Conservation (phyloP, 2,797 vertebrate species). For the Mus caroli region DNA sequence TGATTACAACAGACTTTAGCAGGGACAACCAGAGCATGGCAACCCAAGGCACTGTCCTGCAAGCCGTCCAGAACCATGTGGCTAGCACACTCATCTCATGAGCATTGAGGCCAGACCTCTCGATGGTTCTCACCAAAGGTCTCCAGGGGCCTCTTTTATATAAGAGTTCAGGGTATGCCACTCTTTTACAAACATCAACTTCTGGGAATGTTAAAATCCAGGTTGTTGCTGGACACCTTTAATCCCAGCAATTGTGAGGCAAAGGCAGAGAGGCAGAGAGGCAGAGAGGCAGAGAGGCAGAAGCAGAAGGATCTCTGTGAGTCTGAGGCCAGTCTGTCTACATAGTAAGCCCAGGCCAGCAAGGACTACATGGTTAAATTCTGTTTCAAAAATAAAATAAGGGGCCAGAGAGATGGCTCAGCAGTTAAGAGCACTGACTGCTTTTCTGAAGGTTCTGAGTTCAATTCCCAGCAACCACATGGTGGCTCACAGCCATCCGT, state of each 20-base stretch:
- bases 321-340: not conserved
- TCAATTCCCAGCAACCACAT: too few relatives aligned
- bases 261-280: not conserved
- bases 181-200: too few relatives aligned
- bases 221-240: not conserved
- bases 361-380: not conserved
- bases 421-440: too few relatives aligned
- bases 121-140: rapidly evolving
- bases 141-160: not conserved
- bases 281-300: too few relatives aligned
- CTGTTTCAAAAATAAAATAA: not conserved
- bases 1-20: not conserved
- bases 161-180: too few relatives aligned
- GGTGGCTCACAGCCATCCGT: too few relatives aligned
- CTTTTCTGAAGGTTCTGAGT: too few relatives aligned
- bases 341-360: not conserved
- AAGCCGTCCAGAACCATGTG: not conserved
- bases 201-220: not conserved
- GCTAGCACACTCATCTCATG: not conserved
- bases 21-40: not conserved
- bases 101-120: not conserved
- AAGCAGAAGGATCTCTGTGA: not conserved
- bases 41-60: not conserved
- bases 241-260: not conserved
- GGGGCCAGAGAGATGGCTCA: too few relatives aligned